Evolutionary conservation across 2,888 invertebrate genomes (phyloP), one percentile per base, ranked within the genome.

Genomic region (Sminthurides aquaticus): DNA sequence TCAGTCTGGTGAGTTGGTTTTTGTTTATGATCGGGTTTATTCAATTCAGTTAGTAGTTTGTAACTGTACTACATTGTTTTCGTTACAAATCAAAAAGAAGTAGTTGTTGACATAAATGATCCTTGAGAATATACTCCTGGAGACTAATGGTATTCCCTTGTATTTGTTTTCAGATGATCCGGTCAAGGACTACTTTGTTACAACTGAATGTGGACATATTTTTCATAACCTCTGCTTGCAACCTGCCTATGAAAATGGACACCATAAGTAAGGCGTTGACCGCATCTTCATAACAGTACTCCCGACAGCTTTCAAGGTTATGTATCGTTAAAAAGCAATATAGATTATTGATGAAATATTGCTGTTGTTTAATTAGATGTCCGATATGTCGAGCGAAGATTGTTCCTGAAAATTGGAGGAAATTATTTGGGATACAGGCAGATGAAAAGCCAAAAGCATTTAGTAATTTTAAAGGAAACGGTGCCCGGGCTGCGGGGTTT

Each of bases 141-240:
- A n/a, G n/a, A n/a, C n/a, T n/a, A n/a, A n/a, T n/a, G n/a, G n/a
- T n/a, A n/a, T n/a, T n/a, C n/a, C n/a, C n/a, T n/a, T n/a, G n/a
- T n/a, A n/a, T n/a, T 60, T 3, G 49, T 57, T 59, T 63, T 11
- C 34, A 72, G 71, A 71, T 52, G 64, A 69, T 60, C 65, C 71
- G 18, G 64, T 60, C 2, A 62, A 62, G 1, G 73, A 73, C 28
- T 68, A 73, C 49, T 72, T 73, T 58, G 69, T 73, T n/a, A 69
- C 66, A 8, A 71, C 71, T 0, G 70, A 71, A 28, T 73, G 73
- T 61, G 73, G 73, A 3, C 73, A 73, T 57, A 54, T 73, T 15
- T 72, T 66, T 43, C 73, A 73, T 60, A 61, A 63, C 27, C 54
- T 66, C 25, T 73, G 73, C 55, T 61, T 73, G 11, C 64, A 66